These are phyloP conservation scores for Ephydatia muelleri DNA, from an alignment of 37 sponge, comb jelly and placozoan genomes.

Conservation along the genomic window DNA sequence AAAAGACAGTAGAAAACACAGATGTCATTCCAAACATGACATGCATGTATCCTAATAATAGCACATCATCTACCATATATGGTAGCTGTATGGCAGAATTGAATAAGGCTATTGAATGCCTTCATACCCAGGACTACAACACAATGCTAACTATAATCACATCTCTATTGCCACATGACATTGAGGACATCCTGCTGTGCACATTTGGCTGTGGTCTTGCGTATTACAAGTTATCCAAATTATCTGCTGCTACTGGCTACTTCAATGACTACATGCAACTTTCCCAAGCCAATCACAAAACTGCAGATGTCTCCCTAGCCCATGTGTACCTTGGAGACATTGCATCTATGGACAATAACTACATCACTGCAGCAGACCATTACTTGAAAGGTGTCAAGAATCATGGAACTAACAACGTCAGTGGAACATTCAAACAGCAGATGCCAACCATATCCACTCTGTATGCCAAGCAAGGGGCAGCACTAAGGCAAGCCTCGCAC, in stretches of 20 bases:
- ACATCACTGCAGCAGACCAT: slow-evolving; percentile 23
- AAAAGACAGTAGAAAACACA: no score
- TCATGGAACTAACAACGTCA: slow-evolving; percentile 25
- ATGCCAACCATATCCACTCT: slow-evolving; percentile 42
- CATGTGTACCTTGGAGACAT: slow-evolving; percentile 67
- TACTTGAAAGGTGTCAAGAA: slow-evolving; percentile 18
- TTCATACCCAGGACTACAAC: not conserved
- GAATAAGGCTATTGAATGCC: not conserved
- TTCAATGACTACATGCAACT: not conserved
- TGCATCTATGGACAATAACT: slow-evolving; percentile 5
- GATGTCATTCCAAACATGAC: no score
- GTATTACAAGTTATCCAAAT: not conserved
- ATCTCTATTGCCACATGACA: not conserved
- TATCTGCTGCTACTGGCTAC: not conserved
- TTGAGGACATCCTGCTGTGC: not conserved
- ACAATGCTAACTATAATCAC: not conserved
- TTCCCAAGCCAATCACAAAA: not conserved
- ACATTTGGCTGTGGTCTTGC: not conserved
- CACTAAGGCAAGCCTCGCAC: slow-evolving; percentile 25
- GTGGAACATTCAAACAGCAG: slow-evolving; percentile 10
- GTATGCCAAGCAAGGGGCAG: slow-evolving; percentile 28
- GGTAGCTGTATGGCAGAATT: not conserved
- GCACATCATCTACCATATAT: not conserved
- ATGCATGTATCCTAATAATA: not conserved
- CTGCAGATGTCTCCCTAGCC: slow-evolving; percentile 41